phyloP scores from a whole-genome alignment of 2,113 vertebrate genomes.

The Phrynosoma platyrhinos region DNA sequence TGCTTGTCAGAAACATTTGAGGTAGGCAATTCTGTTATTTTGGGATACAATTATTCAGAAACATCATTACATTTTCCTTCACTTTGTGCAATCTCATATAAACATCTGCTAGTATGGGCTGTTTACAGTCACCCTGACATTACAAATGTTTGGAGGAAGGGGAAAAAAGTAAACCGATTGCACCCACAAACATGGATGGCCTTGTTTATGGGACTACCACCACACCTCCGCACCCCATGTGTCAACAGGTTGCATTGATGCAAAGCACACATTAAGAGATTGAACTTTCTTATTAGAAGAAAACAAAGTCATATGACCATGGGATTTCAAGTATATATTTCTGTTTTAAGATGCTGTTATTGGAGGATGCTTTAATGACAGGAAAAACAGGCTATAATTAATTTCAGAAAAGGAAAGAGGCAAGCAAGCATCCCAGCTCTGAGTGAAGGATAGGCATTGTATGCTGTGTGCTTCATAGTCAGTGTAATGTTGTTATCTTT shows the following conservation, averaged over 20 bases:
- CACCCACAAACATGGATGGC: slow-evolving; percentile 14
- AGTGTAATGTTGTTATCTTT: too few relatives aligned
- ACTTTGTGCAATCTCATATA: slow-evolving; percentile 60
- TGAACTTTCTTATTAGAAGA: neutral
- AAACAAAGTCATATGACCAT: too few relatives aligned
- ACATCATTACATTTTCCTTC: slow-evolving; percentile 62
- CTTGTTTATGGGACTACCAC: too few relatives aligned
- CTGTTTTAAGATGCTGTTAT: neutral
- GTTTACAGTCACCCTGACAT: slow-evolving; percentile 62
- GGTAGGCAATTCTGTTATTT: slow-evolving; percentile 56
- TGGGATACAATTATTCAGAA: slow-evolving; percentile 63
- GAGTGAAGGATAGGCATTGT: too few relatives aligned
- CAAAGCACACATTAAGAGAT: neutral
- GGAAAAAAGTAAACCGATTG: slow-evolving; percentile 35
- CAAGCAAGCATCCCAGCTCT: neutral
- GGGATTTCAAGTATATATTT: neutral
- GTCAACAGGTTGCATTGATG: neutral
- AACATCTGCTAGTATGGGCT: slow-evolving; percentile 56
- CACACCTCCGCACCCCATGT: too few relatives aligned
- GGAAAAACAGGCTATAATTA: neutral
- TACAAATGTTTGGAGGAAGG: slow-evolving; percentile 43
- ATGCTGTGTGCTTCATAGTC: too few relatives aligned
- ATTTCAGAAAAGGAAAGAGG: neutral
- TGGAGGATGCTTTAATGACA: neutral
- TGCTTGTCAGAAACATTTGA: slow-evolving; percentile 54